Evolutionary conservation across 2,888 invertebrate genomes (phyloP).

Genomic region (Stenchaetothrips biformis): DNA sequence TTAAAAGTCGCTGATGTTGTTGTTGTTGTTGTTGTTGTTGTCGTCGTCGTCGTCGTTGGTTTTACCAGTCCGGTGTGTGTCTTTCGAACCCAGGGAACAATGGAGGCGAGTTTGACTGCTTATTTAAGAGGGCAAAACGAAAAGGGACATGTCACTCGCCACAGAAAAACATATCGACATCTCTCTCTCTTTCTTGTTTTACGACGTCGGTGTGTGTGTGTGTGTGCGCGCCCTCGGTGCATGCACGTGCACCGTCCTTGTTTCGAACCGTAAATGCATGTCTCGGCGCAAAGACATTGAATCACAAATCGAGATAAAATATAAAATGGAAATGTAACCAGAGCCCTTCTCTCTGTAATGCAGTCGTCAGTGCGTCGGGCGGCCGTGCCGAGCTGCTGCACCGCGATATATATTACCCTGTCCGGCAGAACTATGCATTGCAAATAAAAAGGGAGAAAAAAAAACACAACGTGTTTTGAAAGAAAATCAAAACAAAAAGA

Average conservation of each 20-base stretch:
- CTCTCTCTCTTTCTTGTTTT: background rate
- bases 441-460: too few species aligned
- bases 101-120: constrained; percentile 2
- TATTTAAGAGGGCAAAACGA: background rate
- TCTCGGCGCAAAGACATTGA: constrained; percentile 6
- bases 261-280: background rate
- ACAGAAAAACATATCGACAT: constrained; percentile 14
- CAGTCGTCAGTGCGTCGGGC: background rate
- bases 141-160: background rate
- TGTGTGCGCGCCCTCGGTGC: background rate
- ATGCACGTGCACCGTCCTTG: background rate
- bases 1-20: too few species aligned
- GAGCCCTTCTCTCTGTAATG: background rate
- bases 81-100: background rate
- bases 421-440: too few species aligned
- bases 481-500: too few species aligned
- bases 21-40: too few species aligned
- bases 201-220: background rate
- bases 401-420: background rate
- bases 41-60: too few species aligned
- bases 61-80: too few species aligned
- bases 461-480: too few species aligned
- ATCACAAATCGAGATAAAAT: constrained; percentile 19
- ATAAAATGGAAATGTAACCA: constrained; percentile 1
- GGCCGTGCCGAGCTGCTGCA: background rate